Evolutionary conservation across 2,888 invertebrate genomes (phyloP), one percentile per base, ranked within the genome.

Genomic region (Rhorus exstirpatorius): DNA sequence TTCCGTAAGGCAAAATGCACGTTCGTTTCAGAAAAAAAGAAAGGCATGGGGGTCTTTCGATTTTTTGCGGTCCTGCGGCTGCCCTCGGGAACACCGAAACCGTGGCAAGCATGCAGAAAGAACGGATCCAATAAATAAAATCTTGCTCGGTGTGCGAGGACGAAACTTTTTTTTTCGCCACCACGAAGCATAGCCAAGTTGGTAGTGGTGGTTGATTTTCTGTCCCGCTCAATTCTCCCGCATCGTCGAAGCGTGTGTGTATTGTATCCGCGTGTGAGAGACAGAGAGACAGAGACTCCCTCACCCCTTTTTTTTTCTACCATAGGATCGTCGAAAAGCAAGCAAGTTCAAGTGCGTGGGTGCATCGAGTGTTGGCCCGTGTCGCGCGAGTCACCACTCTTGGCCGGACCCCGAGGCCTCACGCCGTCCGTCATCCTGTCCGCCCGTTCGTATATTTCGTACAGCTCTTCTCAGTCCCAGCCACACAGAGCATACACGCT

Each of bases 351-450:
- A 85, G 86, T 86, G 90, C 90, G 91, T 91, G 90, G 91, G 91
- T 88, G 91, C 87, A 78, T 87, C 87, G 88, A 71, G 85, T 84
- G 84, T 84, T 88, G 88, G 89, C 84, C 86, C 89, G 89, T 91
- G 91, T 91, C 91, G 90, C 90, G 88, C 90, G 89, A 91, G 91
- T 91, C 91, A 90, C 91, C 91, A 89, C 90, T 90, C 89, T 87
- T 88, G 86, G 89, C 89, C 86, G 88, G 84, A 89, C 91, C 87
- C 90, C 87, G 85, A 88, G 89, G 91, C 90, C 87, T 91, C 88
- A 87, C 86, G 89, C 89, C 91, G 91, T 91, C 88, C 90, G 90
- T 91, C 91, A 91, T 91, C 88, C 91, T 91, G 91, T 91, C 91
- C 90, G 90, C 90, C 91, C 88, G 91, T 90, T 88, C 89, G 87